Percentiles rank a stretch among this genome's conserved stretches.
These are phyloP conservation scores for Danionella cerebrum DNA, from an alignment of 2,113 vertebrate genomes.

Conservation along the genomic window DNA sequence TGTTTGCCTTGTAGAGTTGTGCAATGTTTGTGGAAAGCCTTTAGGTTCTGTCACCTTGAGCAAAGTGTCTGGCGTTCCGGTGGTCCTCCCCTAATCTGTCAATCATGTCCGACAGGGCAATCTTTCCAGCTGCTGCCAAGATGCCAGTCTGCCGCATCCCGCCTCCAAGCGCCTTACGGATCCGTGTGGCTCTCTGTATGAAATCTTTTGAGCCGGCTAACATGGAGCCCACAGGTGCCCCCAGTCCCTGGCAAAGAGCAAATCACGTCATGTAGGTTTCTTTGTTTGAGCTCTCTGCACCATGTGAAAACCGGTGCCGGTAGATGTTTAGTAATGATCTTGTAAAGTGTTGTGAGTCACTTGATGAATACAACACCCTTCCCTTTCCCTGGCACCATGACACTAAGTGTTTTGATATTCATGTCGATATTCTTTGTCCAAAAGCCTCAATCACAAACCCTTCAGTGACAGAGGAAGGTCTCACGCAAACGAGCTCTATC, in stretches of 20 bases:
- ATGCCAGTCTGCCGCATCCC: constrained; percentile 73
- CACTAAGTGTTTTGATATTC: constrained; percentile 5
- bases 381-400: too few species aligned
- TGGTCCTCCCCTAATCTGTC: constrained; percentile 67
- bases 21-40: not conserved
- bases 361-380: too few species aligned
- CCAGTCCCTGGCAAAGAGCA: constrained; percentile 65
- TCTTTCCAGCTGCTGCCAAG: constrained; percentile 69
- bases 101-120: constrained; percentile 59
- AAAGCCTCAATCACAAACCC: constrained; percentile 1
- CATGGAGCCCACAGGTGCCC: constrained; percentile 65
- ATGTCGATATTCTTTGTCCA: not conserved
- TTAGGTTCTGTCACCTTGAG: constrained; percentile 58
- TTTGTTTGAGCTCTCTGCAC: too few species aligned
- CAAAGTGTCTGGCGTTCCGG: constrained; percentile 62
- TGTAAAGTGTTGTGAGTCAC: too few species aligned
- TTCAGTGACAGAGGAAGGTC: not conserved
- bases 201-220: constrained; percentile 67
- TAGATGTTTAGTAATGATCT: too few species aligned
- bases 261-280: not conserved
- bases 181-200: constrained; percentile 55
- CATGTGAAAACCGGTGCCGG: not conserved
- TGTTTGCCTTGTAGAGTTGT: too few species aligned
- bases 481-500: constrained; percentile 12
- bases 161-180: constrained; percentile 72